phyloP scores from a whole-genome alignment of 2,888 invertebrate species.

The Tinea semifulvella region DNA sequence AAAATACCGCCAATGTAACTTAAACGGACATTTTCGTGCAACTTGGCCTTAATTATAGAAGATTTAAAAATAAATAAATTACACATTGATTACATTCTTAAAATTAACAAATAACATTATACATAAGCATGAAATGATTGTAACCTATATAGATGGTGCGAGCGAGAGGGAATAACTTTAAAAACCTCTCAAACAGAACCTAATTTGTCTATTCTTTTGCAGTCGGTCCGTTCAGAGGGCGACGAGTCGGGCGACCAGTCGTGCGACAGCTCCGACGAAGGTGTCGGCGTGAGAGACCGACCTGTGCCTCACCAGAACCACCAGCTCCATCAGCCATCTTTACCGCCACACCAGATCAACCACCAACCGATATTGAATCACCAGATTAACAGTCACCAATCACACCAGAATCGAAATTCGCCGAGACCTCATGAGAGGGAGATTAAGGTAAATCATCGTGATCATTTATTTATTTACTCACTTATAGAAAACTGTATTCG shows the following conservation, averaged over 20 bases:
- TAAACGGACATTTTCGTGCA: no score
- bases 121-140: no score
- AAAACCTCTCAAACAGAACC: no score
- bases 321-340: conserved; percentile 25
- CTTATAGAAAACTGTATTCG: no score
- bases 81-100: no score
- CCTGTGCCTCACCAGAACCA: conserved; percentile 29
- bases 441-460: conserved; percentile 41
- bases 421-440: conserved; percentile 50
- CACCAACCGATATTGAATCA: conserved; percentile 22
- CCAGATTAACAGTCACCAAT: conserved; percentile 27
- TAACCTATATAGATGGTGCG: no score
- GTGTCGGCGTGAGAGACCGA: conserved; percentile 47
- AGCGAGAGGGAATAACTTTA: no score
- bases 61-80: no score
- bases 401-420: conserved; percentile 41
- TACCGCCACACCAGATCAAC: conserved; percentile 9
- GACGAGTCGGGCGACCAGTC: conserved; percentile 59
- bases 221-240: conserved; percentile 58
- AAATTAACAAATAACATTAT: no score
- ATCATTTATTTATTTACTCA: no score
- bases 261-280: conserved; percentile 59
- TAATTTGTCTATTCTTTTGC: conserved; percentile 19
- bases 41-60: no score
- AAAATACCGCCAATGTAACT: no score